Percentiles rank a stretch among this genome's conserved stretches.
These are phyloP conservation scores for Aplidium turbinatum DNA, from an alignment of 23 tunicate genomes.

Conservation along the genomic window DNA sequence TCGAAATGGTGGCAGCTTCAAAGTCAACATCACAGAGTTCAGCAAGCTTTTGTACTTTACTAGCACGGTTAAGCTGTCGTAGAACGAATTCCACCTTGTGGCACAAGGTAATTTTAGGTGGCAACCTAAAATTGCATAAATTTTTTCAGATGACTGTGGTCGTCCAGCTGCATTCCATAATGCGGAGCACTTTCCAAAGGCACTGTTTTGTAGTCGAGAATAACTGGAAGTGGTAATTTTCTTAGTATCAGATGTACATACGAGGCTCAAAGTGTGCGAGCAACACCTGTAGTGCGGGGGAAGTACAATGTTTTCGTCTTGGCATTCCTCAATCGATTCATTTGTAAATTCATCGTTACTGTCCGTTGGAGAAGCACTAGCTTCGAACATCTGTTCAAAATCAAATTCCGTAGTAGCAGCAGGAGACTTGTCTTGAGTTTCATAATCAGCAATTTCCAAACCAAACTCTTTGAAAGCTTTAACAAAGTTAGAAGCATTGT, in stretches of 20 bases:
- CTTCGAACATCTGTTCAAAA: too few species aligned
- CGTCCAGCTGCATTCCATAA: conserved; percentile 5
- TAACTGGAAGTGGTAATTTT: neutral
- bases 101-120: neutral
- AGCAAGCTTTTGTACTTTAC: neutral
- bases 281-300: neutral
- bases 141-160: conserved; percentile 11
- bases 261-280: neutral
- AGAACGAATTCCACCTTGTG: conserved; percentile 3
- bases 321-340: too few species aligned
- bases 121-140: neutral
- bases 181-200: conserved; percentile 6
- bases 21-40: neutral
- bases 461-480: too few species aligned
- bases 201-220: neutral
- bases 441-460: too few species aligned
- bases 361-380: too few species aligned
- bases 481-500: too few species aligned
- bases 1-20: neutral
- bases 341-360: too few species aligned
- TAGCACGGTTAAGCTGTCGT: too few species aligned
- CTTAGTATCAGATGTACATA: neutral
- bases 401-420: too few species aligned
- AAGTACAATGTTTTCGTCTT: too few species aligned
- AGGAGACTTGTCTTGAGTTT: too few species aligned